A percentile compares a stretch with the other conserved stretches of the same genome.
phyloP scores from a whole-genome alignment of 2,888 invertebrate genomes.

The Acheta domesticus region DNA sequence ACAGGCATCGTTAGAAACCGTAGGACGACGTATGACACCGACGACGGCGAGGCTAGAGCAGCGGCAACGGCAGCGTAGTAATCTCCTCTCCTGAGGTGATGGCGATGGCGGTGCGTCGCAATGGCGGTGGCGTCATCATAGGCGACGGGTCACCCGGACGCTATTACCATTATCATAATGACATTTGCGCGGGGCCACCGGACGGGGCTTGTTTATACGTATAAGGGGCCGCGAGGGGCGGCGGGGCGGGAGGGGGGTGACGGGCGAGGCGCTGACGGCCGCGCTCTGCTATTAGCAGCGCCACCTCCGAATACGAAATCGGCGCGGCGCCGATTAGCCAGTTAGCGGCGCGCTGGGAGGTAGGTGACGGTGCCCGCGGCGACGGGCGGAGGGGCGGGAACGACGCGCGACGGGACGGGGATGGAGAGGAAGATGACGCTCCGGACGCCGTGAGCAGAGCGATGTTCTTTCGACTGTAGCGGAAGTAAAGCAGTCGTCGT shows the following conservation, averaged over 20 bases:
- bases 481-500: too few species aligned
- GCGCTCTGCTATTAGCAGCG: background rate
- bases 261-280: background rate
- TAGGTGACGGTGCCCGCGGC: too few species aligned
- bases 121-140: background rate
- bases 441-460: too few species aligned
- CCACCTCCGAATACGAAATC: slow-evolving; percentile 1
- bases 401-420: too few species aligned
- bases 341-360: background rate
- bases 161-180: slow-evolving; percentile 18
- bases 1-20: too few species aligned
- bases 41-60: too few species aligned
- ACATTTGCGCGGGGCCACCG: background rate
- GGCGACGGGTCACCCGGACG: background rate
- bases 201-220: background rate
- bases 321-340: background rate
- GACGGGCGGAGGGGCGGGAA: too few species aligned
- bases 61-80: too few species aligned
- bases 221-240: background rate
- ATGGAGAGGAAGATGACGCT: too few species aligned
- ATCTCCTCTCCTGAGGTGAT: too few species aligned
- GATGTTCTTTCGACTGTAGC: too few species aligned
- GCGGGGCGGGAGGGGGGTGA: background rate
- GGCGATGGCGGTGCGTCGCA: background rate
- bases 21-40: too few species aligned